Conservation (phyloP, 2,113 vertebrate species). For the Antigone vipio region DNA sequence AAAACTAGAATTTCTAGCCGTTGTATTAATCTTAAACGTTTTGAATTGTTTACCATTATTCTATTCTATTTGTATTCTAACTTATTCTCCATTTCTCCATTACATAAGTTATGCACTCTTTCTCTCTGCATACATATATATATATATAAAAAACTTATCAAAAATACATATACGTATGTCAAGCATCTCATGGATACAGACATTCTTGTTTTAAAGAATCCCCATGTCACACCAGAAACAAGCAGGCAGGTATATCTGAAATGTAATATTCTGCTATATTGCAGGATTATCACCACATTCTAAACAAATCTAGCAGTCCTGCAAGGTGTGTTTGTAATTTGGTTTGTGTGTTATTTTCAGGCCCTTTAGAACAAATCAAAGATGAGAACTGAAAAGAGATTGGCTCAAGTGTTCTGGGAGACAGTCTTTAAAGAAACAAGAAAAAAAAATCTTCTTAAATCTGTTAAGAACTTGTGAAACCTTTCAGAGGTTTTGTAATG, state of each 20-base stretch:
- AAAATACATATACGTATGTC: not conserved
- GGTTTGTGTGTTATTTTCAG: not conserved
- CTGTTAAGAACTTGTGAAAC: not conserved
- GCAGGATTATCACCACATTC: not conserved
- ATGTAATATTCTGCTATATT: not conserved
- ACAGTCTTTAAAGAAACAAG: not conserved
- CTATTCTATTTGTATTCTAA: not conserved
- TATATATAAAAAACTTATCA: not conserved
- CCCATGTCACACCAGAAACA: not conserved
- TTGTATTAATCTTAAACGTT: not conserved
- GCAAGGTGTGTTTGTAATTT: not conserved
- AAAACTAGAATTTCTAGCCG: not conserved
- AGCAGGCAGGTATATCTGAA: not conserved
- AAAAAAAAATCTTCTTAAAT: not conserved
- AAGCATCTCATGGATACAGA: not conserved
- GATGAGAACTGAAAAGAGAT: not conserved
- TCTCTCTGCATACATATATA: not conserved
- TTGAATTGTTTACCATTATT: not conserved
- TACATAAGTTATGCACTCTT: not conserved
- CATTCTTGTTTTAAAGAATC: not conserved
- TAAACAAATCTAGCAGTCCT: not conserved
- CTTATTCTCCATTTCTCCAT: not conserved
- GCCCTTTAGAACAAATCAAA: not conserved
- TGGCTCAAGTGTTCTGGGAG: not conserved
- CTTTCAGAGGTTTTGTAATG: not conserved